These are phyloP conservation scores for Cryptoprocta ferox DNA, from an alignment of 2,797 vertebrate genomes.

Conservation along the genomic window DNA sequence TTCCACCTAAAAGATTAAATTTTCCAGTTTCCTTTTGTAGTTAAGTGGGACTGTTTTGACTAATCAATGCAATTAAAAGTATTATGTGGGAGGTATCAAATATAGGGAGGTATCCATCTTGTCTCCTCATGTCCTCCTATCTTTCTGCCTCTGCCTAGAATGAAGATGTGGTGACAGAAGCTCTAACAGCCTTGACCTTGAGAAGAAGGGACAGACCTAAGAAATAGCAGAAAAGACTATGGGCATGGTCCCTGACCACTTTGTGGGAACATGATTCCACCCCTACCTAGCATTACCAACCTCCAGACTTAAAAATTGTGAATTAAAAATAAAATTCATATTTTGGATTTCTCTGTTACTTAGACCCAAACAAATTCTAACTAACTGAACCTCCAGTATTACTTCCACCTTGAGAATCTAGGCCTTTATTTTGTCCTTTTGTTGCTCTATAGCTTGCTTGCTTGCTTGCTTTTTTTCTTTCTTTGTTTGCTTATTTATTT, in stretches of 20 bases:
- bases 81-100: neutral
- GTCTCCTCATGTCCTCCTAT: neutral
- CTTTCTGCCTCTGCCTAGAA: neutral
- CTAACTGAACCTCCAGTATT: neutral
- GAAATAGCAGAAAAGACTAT: neutral
- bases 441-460: neutral
- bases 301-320: neutral
- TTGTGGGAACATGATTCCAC: neutral
- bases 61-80: neutral
- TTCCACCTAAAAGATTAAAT: neutral
- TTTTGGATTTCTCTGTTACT: slow-evolving; percentile 39
- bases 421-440: neutral
- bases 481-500: neutral
- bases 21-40: neutral
- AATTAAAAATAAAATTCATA: neutral
- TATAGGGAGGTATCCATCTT: neutral
- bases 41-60: neutral
- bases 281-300: neutral
- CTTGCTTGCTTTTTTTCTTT: too few species aligned
- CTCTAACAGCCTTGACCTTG: neutral
- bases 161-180: neutral
- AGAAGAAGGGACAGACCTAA: neutral
- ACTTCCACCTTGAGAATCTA: neutral
- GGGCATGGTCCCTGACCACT: neutral
- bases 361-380: neutral